phyloP scores from a whole-genome alignment of 2,113 vertebrate species.

The Microcebus tavaratra region DNA sequence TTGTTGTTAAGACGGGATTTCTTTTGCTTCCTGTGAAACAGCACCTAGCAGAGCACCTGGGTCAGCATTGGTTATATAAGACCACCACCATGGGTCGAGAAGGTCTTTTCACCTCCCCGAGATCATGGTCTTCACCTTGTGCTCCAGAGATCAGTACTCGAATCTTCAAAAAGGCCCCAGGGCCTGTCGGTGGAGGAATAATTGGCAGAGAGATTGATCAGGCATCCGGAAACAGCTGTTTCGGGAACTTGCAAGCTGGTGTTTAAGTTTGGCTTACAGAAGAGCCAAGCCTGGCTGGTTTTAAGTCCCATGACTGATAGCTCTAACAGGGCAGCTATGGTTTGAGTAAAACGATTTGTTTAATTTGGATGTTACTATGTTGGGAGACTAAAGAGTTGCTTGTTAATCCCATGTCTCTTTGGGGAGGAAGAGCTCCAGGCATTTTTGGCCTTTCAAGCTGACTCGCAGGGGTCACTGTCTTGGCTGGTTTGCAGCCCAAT shows the following conservation, averaged over 20 bases:
- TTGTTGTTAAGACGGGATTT: not conserved
- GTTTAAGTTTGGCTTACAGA: not conserved
- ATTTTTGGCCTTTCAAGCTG: not conserved
- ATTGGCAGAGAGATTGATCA: not conserved
- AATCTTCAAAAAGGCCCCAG: accelerated
- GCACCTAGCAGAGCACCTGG: not conserved
- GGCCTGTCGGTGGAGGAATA: accelerated
- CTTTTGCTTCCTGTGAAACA: not conserved
- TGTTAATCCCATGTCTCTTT: not conserved
- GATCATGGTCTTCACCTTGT: not conserved
- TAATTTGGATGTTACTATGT: not conserved
- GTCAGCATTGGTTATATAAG: not conserved
- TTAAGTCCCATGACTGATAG: not conserved
- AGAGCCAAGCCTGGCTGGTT: not conserved
- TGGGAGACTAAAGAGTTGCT: not conserved
- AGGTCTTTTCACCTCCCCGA: not conserved
- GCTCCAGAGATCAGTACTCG: not conserved
- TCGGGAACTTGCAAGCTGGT: not conserved
- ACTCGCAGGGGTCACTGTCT: not conserved
- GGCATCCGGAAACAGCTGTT: not conserved
- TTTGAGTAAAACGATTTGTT: not conserved
- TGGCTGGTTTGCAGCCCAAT: not conserved
- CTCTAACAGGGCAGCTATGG: not conserved
- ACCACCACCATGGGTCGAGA: accelerated
- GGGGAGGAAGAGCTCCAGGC: not conserved